Percentiles rank a stretch among this genome's conserved stretches.
Conservation (phyloP, 2,797 vertebrate species). For the Melanogrammus aeglefinus region DNA sequence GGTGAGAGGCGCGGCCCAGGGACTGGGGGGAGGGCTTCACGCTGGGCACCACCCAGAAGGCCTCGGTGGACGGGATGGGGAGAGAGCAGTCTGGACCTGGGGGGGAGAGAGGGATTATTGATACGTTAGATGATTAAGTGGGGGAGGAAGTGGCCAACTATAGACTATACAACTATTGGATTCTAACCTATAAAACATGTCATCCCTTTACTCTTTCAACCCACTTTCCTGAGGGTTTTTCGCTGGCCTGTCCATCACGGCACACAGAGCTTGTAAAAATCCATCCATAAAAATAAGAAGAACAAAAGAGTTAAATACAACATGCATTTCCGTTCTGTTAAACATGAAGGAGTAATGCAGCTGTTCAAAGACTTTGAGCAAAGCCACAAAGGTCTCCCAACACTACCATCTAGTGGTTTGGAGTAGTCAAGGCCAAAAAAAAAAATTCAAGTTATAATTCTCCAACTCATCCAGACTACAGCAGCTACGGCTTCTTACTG, state of each 20-base stretch:
- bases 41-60: conserved; percentile 91
- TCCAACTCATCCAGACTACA: background rate
- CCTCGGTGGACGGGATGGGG: conserved; percentile 88
- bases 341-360: background rate
- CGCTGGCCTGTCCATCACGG: too few relatives aligned
- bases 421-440: background rate
- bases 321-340: background rate
- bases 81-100: conserved; percentile 91
- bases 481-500: too few relatives aligned
- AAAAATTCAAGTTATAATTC: too few relatives aligned
- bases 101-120: too few relatives aligned
- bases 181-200: background rate
- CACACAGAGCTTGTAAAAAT: background rate
- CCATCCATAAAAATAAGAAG: too few relatives aligned
- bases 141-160: background rate
- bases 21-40: conserved; percentile 91
- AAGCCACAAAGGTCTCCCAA: background rate
- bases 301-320: too few relatives aligned
- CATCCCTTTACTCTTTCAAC: too few relatives aligned
- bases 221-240: too few relatives aligned
- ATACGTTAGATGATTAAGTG: background rate
- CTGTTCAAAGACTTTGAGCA: background rate
- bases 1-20: conserved; percentile 89
- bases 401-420: conserved; percentile 7
- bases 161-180: background rate